Evolutionary conservation across 2,797 vertebrate species (phyloP).

Genomic region (Caiman crocodilus): DNA sequence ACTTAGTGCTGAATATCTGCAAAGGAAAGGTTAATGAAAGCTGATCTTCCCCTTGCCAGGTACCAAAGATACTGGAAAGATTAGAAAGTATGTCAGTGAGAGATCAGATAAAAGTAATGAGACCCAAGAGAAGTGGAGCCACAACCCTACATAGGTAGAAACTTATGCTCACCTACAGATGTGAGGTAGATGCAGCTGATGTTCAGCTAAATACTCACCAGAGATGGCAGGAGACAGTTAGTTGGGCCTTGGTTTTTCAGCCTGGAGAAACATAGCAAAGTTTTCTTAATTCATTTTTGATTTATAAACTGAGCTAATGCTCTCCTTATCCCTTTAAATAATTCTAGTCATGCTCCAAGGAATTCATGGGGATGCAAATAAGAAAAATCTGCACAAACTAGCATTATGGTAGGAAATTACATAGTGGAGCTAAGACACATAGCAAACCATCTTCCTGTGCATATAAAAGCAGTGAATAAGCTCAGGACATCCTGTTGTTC

Average conservation of each 20-base stretch:
- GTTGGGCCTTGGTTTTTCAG: background rate
- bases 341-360: background rate
- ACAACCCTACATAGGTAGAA: rapidly evolving
- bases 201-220: background rate
- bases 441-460: background rate
- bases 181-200: background rate
- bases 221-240: background rate
- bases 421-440: background rate
- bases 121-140: background rate
- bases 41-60: background rate
- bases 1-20: background rate
- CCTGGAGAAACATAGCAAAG: background rate
- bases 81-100: background rate
- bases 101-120: rapidly evolving
- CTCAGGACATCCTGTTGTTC: background rate
- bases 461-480: background rate
- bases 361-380: background rate
- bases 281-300: background rate
- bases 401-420: background rate
- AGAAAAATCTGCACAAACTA: rapidly evolving
- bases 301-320: background rate
- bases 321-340: background rate
- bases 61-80: background rate
- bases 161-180: rapidly evolving
- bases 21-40: background rate